Base-by-base conservation (phyloP, 2,113 vertebrate genomes). In the Pavo muticus region DNA sequence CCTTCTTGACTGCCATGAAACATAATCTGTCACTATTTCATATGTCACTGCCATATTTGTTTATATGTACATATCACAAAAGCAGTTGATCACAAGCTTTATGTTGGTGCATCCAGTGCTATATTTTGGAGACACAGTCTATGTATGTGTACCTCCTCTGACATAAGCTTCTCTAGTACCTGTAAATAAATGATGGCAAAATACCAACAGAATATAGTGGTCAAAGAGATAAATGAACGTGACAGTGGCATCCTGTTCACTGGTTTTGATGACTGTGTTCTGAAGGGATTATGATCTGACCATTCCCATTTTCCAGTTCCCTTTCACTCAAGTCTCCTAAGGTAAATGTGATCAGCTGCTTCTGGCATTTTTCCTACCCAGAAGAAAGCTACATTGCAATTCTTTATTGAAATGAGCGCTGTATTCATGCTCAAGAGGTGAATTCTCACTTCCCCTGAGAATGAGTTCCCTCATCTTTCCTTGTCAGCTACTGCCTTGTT, bases 391-490 rank as follows among this genome's bases (percentile, higher is more conserved):
- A 11, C 16, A 14, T 9, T 82, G 23, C 44, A 75, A 13, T 87
- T 93, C 59, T 60, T 67, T 64, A 71, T 47, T 67, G 45, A 91
- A 85, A 73, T 79, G 59, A 19, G 17, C 59, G 45, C 52, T 65
- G 70, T 61, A 72, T 83, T 76, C 90, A 59, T 92, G 54, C 45
- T 60, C n/a, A 13, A 42, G 30, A 70, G 52, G 86, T 78, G 56
- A 85, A 63, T 94, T 93, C 54, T 63, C 71, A 44, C n/a, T 35
- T 68, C 72, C 79, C 73, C 84, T 44, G 64, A 76, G 67, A 93
- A 82, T 75, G 18, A 91, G 86, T n/a, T 75, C 21, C 11, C 47
- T 80, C 70, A 84, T 80, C 52, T 60, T 37, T 32, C 90, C 23
- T 87, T 64, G 79, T 95, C 86, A 79, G 19, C 21, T 54, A 24